Percentiles rank a stretch among this genome's conserved stretches.
phyloP scores from a whole-genome alignment of 2,888 invertebrate species.

The Nephrotoma guestfalica region DNA sequence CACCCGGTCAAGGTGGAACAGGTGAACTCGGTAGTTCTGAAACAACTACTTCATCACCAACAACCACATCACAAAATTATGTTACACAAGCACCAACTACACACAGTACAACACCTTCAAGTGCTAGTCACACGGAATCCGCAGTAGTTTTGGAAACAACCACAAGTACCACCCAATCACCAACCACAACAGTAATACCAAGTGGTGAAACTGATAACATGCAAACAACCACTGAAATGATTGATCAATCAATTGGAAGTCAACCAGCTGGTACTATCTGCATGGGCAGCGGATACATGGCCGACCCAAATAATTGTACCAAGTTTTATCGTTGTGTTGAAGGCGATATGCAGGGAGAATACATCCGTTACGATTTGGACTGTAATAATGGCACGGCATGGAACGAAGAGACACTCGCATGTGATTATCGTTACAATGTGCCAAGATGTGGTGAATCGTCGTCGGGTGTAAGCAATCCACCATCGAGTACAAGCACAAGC shows the following conservation, averaged over 20 bases:
- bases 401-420: conserved; percentile 35
- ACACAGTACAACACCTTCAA: conserved; percentile 7
- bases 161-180: conserved; percentile 9
- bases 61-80: conserved; percentile 10
- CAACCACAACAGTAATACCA: conserved; percentile 12
- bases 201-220: background rate
- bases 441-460: conserved; percentile 9
- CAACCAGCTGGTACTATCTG: conserved; percentile 22
- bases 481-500: background rate
- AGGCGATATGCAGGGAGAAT: conserved; percentile 24
- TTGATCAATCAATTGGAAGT: background rate
- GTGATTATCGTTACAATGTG: conserved; percentile 19
- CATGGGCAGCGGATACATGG: conserved; percentile 22
- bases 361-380: conserved; percentile 30
- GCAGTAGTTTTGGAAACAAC: background rate
- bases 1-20: too few relatives aligned
- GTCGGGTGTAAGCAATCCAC: background rate
- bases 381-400: conserved; percentile 36
- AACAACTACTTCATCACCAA: conserved; percentile 9
- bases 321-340: conserved; percentile 37
- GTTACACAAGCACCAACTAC: conserved; percentile 7
- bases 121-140: background rate
- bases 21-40: background rate
- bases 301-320: conserved; percentile 29
- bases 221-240: background rate